Conservation (phyloP, 2,113 vertebrate species). For the Sardina pilchardus region DNA sequence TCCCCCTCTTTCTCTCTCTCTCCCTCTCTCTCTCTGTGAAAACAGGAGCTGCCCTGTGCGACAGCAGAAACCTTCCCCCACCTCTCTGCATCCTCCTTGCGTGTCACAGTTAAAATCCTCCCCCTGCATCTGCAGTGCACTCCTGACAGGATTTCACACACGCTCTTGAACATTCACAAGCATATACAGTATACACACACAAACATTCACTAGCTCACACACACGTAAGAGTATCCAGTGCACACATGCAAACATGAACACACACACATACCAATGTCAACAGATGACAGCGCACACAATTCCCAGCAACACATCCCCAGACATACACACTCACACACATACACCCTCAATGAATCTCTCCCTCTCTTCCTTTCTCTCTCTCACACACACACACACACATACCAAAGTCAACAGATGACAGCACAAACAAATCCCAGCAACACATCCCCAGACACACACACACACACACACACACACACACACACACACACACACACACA, state of each 20-base stretch:
- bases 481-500: conserved; percentile 11
- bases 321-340: no score
- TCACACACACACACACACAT: not conserved
- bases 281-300: not conserved
- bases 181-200: not conserved
- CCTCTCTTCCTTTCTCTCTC: no score
- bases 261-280: not conserved
- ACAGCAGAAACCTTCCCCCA: not conserved
- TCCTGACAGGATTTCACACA: not conserved
- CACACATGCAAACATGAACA: not conserved
- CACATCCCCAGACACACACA: not conserved
- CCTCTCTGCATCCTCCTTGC: not conserved
- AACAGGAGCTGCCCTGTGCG: not conserved
- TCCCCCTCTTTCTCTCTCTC: not conserved
- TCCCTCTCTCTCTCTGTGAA: not conserved
- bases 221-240: not conserved
- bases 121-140: not conserved
- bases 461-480: not conserved
- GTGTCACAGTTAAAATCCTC: not conserved
- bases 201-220: not conserved
- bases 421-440: not conserved
- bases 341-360: no score
- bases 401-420: not conserved
- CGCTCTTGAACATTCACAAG: not conserved
- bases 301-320: not conserved